Evolutionary conservation across 1,140 invertebrate genomes (phyloP).

Genomic region (Bombus huntii): DNA sequence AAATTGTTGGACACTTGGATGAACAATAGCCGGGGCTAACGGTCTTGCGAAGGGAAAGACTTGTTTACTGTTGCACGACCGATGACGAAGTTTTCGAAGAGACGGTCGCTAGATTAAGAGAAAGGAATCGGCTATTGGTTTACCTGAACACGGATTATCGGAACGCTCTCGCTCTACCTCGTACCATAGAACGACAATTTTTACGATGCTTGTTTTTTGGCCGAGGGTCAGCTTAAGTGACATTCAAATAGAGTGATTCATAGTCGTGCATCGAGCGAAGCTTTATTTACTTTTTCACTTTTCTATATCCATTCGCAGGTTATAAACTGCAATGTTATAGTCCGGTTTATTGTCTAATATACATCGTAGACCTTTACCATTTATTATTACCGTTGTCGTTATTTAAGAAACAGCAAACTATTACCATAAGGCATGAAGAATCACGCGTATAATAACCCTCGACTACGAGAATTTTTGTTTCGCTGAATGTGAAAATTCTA

Average conservation of each 20-base stretch:
- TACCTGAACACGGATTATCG: constrained; percentile 8
- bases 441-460: too few relatives aligned
- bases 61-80: not conserved
- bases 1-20: not conserved
- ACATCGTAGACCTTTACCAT: too few relatives aligned
- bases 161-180: not conserved
- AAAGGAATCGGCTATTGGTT: not conserved
- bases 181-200: not conserved
- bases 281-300: too few relatives aligned
- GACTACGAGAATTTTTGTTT: too few relatives aligned
- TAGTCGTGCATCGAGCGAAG: not conserved
- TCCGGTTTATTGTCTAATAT: too few relatives aligned
- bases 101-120: not conserved
- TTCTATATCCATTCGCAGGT: too few relatives aligned
- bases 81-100: not conserved
- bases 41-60: not conserved
- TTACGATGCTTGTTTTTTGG: not conserved
- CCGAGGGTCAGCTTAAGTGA: not conserved
- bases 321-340: too few relatives aligned
- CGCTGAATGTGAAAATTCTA: too few relatives aligned
- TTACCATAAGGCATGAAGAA: rapidly evolving
- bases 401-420: too few relatives aligned
- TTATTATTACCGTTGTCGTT: rapidly evolving
- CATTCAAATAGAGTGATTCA: not conserved
- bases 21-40: not conserved